Base-by-base conservation (phyloP, 2,797 vertebrate species). In the Chloroceryle amazona region DNA sequence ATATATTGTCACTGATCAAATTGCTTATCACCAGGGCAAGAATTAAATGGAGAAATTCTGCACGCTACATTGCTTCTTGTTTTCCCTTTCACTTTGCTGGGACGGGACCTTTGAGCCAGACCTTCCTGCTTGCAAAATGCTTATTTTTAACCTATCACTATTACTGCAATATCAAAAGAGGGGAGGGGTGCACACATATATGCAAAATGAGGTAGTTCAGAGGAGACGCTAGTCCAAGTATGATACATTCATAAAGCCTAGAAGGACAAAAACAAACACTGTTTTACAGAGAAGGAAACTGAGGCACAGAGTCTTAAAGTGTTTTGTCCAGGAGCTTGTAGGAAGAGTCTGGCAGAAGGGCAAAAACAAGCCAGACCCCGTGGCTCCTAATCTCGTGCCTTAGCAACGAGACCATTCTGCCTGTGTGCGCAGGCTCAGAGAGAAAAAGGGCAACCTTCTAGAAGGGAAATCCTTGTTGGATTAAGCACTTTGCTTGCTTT, bases 391-490 rank as follows among this genome's bases (percentile, higher is more conserved):
- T 90, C 91, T 73, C 9, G 71, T 85, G 83, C 94, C 91, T 89
- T 89, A 93, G 95, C 93, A 84, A 96, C 33, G 3, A 92, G 58
- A 62, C 57, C 67, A 29, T 49, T 61, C 65, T 93, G 33, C 44
- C 41, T 75, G 47, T 22, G 6, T 0, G 1, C 4, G 3, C 68
- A 82, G 72, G 52, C 94, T 96, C 65, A 2, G 71, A 63, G 51
- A 58, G 49, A 67, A 75, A 71, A 93, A 70, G 88, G 25, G 39
- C 78, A 86, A 72, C 88, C 89, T 89, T 75, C 74, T 19, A 78
- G 86, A 81, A 94, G 72, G 74, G 88, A 85, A 93, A 89, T 61
- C 86, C 74, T 68, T 10, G 41, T 5, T 80, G 86, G 67, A 93
- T 90, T 70, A 91, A 90, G 91, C 91, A 86, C 67, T 78, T 89